Evolutionary conservation across 2,888 invertebrate genomes (phyloP), one percentile per base, ranked within the genome.

Genomic region (Tipula confusa): DNA sequence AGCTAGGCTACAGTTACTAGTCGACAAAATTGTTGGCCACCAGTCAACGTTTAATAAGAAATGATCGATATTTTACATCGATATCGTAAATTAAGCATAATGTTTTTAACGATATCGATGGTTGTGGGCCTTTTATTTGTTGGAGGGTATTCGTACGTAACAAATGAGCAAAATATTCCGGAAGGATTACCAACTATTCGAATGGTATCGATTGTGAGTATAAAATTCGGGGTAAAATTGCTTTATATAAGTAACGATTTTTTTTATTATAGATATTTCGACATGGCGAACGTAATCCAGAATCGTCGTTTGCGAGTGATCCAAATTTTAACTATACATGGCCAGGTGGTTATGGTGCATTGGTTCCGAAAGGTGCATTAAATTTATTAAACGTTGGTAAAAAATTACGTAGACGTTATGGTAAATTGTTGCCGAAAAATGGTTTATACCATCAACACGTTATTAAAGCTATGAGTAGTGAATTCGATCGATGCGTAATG

Each of bases 401-500:
- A 86, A 94, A 92, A 87, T 91, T 96, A 84, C 92, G 94, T 84
- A 90, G 91, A 85, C 92, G 94, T 84, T 97, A 97, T 88, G 91
- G 91, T 43, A 91, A 92, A 82, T 91, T 94, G 85, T 90, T 95
- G 84, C 92, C 93, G 1, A 90, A 92, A 79, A 91, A 93, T 85
- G 88, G 88, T 82, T 86, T 89, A 31, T 94, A 94, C 86, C 91
- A 90, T 83, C 91, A 92, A 84, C 91, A 92, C 85, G 92, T 93
- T 86, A 90, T 94, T 80, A 91, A 91, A 85, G 90, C 94, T 1
- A 89, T 91, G 13, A 96, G 96, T 87, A 97, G 97, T 86, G 95
- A 95, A 87, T 92, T 93, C 84, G 95, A 97, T 85, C 92, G 98
- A 83, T 96, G 97, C 87, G 90, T 96, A 86, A 95, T 96, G 94